Evolutionary conservation across 2,797 vertebrate genomes (phyloP), one percentile per base, ranked within the genome.

Genomic region (Lutjanus argentimaculatus): DNA sequence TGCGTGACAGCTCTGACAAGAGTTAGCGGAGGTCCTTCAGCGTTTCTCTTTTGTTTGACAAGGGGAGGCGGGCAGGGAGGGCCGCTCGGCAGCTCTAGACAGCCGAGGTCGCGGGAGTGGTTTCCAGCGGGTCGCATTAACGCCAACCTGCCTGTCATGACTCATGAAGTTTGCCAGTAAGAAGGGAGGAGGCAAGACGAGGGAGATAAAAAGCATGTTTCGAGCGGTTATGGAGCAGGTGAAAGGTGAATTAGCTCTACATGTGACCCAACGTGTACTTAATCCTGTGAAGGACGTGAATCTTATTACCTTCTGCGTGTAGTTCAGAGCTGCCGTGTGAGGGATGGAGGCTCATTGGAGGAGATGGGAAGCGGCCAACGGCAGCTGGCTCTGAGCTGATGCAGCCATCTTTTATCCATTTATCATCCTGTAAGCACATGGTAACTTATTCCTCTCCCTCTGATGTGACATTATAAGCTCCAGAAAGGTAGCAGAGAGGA

Each of bases 1-100:
- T 83, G 85, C 75, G 65, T 93, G 92, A 94, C 92, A 92, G 92
- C 88, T 92, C 77, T 94, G 93, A 93, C 93, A 92, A 91, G 90
- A 92, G 84, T 89, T 88, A 85, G 83, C 74, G 52, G 81, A 88
- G 90, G 90, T 92, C 92, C 81, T 88, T 88, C 73, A 77, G 78
- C 72, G 52, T 57, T 82, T 80, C 80, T 81, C 80, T 77, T 86
- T 67, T 75, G 70, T 85, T 72, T 94, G 91, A 93, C 93, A 88
- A 66, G 89, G 71, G 76, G 88, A 78, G 85, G 85, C 79, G 16
- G 84, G 84, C 48, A 14, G 80, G 79, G 75, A 71, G 82, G 80
- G 86, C 30, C 8, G 78, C 1, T 72, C 45, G 19, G 79, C 48
- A 25, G 72, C 76, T 72, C 64, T 3, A 71, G 89, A 88, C 88